These are phyloP conservation scores for Oryzias curvinotus DNA, from an alignment of 2,113 vertebrate genomes.

Conservation along the genomic window DNA sequence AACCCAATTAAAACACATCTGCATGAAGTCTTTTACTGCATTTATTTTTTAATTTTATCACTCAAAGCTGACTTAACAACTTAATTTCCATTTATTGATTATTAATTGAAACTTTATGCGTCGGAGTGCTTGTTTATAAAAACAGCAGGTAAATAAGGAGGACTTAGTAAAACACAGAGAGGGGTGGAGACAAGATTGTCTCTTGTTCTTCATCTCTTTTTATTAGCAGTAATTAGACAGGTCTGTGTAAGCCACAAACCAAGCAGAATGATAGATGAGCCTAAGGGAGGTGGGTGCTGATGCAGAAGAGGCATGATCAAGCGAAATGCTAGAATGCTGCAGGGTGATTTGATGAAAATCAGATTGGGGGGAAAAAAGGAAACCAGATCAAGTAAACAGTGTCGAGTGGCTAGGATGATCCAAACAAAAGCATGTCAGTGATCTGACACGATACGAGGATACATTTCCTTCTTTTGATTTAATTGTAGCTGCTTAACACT, in stretches of 20 bases:
- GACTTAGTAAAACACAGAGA: constrained; percentile 20
- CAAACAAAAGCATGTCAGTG: constrained; percentile 20
- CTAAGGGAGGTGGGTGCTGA: constrained; percentile 17
- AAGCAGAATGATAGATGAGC: constrained; percentile 55
- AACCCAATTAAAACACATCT: background rate
- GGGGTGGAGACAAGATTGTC: constrained; percentile 4
- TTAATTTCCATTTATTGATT: background rate
- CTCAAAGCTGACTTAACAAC: constrained; percentile 25
- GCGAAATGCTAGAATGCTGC: constrained; percentile 46
- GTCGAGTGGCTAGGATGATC: constrained; percentile 31
- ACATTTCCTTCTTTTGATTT: constrained; percentile 31
- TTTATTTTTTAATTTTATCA: background rate
- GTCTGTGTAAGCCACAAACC: constrained; percentile 65
- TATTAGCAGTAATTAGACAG: constrained; percentile 67
- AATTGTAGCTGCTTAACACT: constrained; percentile 30
- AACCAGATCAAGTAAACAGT: constrained; percentile 34
- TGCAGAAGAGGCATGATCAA: constrained; percentile 37
- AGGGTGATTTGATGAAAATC: constrained; percentile 44
- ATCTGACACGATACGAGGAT: constrained; percentile 30
- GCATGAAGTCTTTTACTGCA: background rate
- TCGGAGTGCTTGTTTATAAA: constrained; percentile 4
- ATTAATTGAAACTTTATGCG: background rate
- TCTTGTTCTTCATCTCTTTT: constrained; percentile 24
- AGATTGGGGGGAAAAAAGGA: constrained; percentile 32
- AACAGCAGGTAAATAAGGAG: constrained; percentile 13